Conservation (phyloP, 2,888 invertebrate genomes). For the Heliconius cydno region DNA sequence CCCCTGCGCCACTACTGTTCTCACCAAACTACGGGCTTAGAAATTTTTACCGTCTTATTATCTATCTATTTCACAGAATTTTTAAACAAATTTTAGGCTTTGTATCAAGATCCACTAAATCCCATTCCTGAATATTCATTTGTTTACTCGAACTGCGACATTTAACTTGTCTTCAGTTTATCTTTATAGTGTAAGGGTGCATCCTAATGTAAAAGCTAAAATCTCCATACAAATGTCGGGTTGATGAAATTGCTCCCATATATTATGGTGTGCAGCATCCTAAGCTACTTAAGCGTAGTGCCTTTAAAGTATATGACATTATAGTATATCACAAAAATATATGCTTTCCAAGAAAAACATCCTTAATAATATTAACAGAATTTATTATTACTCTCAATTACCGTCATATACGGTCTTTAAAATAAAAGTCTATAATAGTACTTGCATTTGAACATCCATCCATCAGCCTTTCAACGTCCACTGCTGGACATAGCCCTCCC, state of each 20-base stretch:
- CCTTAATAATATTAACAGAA: too few species aligned
- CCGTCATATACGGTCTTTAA: too few species aligned
- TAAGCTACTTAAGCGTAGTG: constrained; percentile 1
- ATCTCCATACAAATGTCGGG: constrained; percentile 23
- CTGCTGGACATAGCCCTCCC: too few species aligned
- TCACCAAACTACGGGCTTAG: too few species aligned
- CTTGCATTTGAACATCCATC: too few species aligned
- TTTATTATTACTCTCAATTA: background rate
- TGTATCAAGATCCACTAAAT: constrained; percentile 9
- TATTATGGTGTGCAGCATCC: constrained; percentile 21
- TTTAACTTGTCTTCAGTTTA: constrained; percentile 51
- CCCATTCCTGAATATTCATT: constrained; percentile 64
- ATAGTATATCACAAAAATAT: background rate
- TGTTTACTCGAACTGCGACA: constrained; percentile 53
- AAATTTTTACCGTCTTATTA: too few species aligned
- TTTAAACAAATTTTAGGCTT: background rate
- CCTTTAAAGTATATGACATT: constrained; percentile 8
- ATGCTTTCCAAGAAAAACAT: too few species aligned
- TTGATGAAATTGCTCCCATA: constrained; percentile 42
- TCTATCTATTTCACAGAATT: too few species aligned
- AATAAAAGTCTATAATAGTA: background rate
- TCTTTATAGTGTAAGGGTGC: constrained; percentile 68
- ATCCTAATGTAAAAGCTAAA: constrained; percentile 59
- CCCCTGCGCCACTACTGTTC: too few species aligned
- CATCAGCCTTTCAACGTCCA: too few species aligned